These are phyloP conservation scores for Plodia interpunctella DNA, from an alignment of 1,140 invertebrate genomes.

Conservation along the genomic window DNA sequence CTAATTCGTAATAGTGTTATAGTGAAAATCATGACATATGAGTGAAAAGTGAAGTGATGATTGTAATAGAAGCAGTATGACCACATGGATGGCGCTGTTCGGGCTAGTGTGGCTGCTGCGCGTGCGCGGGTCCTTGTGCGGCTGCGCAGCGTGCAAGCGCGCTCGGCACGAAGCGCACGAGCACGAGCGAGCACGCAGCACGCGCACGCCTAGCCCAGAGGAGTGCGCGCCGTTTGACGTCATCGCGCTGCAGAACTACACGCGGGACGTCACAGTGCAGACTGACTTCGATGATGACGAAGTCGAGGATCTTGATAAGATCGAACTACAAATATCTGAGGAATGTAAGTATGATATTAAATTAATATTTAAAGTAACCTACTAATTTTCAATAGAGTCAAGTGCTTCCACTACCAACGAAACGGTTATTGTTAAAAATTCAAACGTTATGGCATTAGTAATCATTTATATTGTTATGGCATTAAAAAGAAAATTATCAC, in stretches of 20 bases:
- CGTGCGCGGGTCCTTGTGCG: conserved; percentile 85
- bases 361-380: too few relatives aligned
- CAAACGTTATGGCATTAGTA: too few relatives aligned
- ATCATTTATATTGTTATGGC: too few relatives aligned
- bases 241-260: conserved; percentile 61
- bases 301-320: conserved; percentile 64
- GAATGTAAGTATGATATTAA: conserved; percentile 50
- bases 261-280: conserved; percentile 64
- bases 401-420: too few relatives aligned
- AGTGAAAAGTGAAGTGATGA: conserved; percentile 39
- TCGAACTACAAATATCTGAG: conserved; percentile 63
- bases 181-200: conserved; percentile 23
- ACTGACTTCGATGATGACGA: conserved; percentile 68
- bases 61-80: conserved; percentile 53
- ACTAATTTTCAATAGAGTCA: too few relatives aligned
- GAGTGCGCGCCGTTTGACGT: conserved; percentile 61
- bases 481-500: too few relatives aligned
- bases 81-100: conserved; percentile 86
- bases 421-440: too few relatives aligned
- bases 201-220: conserved; percentile 33
- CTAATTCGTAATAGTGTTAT: background rate
- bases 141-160: conserved; percentile 82
- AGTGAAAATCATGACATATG: conserved; percentile 9
- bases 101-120: conserved; percentile 90
- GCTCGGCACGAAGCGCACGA: conserved; percentile 70